phyloP scores from a whole-genome alignment of 2,113 vertebrate genomes.

The Microcebus lehilahytsara region DNA sequence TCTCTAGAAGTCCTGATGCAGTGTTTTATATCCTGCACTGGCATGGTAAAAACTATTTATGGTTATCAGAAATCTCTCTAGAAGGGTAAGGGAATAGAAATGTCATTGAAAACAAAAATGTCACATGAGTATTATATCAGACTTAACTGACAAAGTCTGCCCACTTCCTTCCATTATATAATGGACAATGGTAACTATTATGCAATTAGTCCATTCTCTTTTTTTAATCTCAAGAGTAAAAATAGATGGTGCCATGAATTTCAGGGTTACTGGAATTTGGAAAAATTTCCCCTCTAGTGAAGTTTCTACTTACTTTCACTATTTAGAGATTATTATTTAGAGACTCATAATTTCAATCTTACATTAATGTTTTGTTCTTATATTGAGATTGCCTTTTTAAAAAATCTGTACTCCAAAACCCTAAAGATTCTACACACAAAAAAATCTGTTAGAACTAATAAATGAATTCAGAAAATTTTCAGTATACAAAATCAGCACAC shows the following conservation, averaged over 20 bases:
- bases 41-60: background rate
- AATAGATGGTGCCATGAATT: slow-evolving; percentile 32
- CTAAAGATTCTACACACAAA: background rate
- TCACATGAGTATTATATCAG: slow-evolving; percentile 35
- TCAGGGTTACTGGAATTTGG: slow-evolving; percentile 21
- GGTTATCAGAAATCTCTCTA: slow-evolving; percentile 59
- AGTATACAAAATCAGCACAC: slow-evolving; percentile 25
- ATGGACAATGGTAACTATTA: slow-evolving; percentile 55
- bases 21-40: background rate
- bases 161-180: slow-evolving; percentile 45
- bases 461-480: slow-evolving; percentile 21
- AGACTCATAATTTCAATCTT: background rate
- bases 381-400: background rate
- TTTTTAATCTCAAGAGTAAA: background rate
- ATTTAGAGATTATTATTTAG: background rate
- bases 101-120: slow-evolving; percentile 61
- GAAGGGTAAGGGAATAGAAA: slow-evolving; percentile 61
- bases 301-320: slow-evolving; percentile 25
- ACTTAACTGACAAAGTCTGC: slow-evolving; percentile 25
- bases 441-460: background rate
- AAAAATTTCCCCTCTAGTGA: slow-evolving; percentile 6
- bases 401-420: background rate
- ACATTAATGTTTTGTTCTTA: slow-evolving; percentile 7
- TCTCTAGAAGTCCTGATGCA: slow-evolving; percentile 2
- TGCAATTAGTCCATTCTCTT: background rate